Percentiles rank a stretch among this genome's conserved stretches.
Conservation (phyloP, 2,888 invertebrate species). For the Notocelia uddmanniana region DNA sequence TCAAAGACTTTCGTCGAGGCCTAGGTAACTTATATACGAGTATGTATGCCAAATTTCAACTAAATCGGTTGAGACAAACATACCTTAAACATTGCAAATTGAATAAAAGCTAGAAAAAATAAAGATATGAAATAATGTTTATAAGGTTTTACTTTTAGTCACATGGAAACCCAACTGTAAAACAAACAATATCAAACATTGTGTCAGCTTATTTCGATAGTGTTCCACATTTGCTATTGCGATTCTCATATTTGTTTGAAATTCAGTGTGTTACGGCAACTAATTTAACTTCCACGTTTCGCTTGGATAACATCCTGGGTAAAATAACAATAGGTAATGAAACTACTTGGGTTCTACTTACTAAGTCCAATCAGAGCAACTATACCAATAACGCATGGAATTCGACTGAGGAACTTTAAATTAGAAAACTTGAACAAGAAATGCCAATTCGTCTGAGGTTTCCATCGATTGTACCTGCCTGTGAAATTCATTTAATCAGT, state of each 20-base stretch:
- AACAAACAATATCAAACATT: no score
- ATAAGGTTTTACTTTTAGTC: no score
- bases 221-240: neutral
- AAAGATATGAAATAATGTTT: no score
- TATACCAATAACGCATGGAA: conserved; percentile 27
- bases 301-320: neutral
- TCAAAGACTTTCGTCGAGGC: no score
- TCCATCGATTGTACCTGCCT: neutral
- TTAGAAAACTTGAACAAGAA: conserved; percentile 37
- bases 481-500: neutral
- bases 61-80: no score
- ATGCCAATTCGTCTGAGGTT: conserved; percentile 19
- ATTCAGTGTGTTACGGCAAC: neutral
- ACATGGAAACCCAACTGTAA: no score
- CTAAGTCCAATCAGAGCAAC: conserved; percentile 15
- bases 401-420: conserved; percentile 32
- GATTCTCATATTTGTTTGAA: neutral
- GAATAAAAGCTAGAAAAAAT: no score
- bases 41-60: no score
- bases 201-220: neutral
- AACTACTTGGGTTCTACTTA: neutral
- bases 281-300: neutral
- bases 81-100: no score
- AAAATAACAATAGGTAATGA: neutral
- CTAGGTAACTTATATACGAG: no score